Evolutionary conservation across 2,797 vertebrate genomes (phyloP), one percentile per base, ranked within the genome.

Genomic region (Poeciliopsis turneri): DNA sequence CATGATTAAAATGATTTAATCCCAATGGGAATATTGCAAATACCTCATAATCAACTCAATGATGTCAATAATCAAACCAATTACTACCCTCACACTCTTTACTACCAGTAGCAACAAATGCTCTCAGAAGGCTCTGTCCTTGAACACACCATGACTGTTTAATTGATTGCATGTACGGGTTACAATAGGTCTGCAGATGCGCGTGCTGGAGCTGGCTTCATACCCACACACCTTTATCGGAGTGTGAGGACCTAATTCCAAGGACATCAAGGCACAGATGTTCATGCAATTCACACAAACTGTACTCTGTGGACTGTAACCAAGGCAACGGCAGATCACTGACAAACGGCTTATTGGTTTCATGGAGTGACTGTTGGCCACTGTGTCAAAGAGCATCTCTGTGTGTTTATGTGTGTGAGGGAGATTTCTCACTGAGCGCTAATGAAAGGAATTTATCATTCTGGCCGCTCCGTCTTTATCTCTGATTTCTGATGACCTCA

Each of bases 311-410:
- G 96, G 96, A 96, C 95, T 1, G 97, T 98, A 97, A 97, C 97
- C 96, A 97, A 95, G 97, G 97, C 94, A 97, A 98, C 97, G 0
- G 87, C 93, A 96, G 97, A 97, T 97, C 97, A 97, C 96, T 96
- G 94, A 97, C 79, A 93, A 1, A 94, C 72, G 84, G 93, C 96
- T 97, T 97, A 97, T 96, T 97, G 96, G 96, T 96, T 97, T 96
- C 96, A 97, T 96, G 95, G 97, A 97, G 94, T 92, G 78, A 97
- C 96, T 96, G 89, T 53, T 95, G 96, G 96, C 86, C 61, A 47
- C 85, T 64, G 71, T 88, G 90, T 92, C 88, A 92, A 90, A 92
- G 89, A 91, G 89, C 86, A 87, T 74, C 94, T 88, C 91, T 81
- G 43, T 55, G 55, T 74, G 66, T 47, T 61, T 76, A 64, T 66